Evolutionary conservation across 2,113 vertebrate genomes (phyloP).

Genomic region (Xiphophorus couchianus): DNA sequence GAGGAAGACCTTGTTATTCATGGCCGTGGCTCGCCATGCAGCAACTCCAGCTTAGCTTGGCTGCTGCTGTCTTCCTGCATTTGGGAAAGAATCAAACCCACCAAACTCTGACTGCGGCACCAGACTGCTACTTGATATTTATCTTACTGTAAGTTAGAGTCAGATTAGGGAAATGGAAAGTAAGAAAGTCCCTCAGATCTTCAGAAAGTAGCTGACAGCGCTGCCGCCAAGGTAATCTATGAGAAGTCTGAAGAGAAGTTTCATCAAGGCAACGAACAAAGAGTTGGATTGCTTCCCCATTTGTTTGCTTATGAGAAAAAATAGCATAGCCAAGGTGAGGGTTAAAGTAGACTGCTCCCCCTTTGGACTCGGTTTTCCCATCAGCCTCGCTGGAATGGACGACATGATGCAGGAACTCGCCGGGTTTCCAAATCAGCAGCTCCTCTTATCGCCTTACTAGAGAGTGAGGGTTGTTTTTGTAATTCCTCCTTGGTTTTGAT

Average conservation of each 20-base stretch:
- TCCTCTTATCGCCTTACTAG: conserved; percentile 33
- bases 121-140: background rate
- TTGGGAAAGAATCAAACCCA: background rate
- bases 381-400: conserved; percentile 68
- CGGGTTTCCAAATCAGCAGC: background rate
- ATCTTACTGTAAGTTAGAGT: background rate
- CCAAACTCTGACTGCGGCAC: background rate
- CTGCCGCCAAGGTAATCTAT: conserved; percentile 70
- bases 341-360: conserved; percentile 73
- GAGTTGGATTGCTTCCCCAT: conserved; percentile 71
- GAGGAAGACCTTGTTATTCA: conserved; percentile 55
- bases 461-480: background rate
- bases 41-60: conserved; percentile 17
- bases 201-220: conserved; percentile 71
- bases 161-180: background rate
- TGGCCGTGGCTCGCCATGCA: conserved; percentile 18
- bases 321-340: conserved; percentile 67
- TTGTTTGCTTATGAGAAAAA: conserved; percentile 76
- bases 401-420: conserved; percentile 57
- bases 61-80: conserved; percentile 6
- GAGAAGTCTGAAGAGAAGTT: conserved; percentile 68
- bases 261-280: conserved; percentile 69
- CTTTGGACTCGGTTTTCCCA: conserved; percentile 60
- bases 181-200: conserved; percentile 57
- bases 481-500: conserved; percentile 22